Base-by-base conservation (phyloP, 2,113 vertebrate genomes). In the Podarcis cretensis region DNA sequence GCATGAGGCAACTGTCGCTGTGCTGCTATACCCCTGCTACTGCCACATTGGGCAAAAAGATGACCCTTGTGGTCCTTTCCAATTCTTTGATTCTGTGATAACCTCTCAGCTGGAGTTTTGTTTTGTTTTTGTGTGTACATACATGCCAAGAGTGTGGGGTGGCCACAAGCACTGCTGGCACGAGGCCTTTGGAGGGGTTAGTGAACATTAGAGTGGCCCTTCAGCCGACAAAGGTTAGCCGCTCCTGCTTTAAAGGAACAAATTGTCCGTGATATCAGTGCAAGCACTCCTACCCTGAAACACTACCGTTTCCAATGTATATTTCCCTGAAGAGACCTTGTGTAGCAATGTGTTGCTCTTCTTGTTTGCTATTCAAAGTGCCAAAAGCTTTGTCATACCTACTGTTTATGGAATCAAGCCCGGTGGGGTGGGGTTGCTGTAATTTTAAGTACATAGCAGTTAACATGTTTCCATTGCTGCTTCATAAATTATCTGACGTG, bases 401-500 rank as follows among this genome's bases (percentile, higher is more conserved):
- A 6, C 21, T 87, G 80, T 86, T 76, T 91, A 69, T n/a, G 32
- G 40, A 79, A 65, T 75, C 10, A 76, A 30, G 10, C 4, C 37
- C 25, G n/a, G 30, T 12, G 73, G 35, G 73, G 75, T 8, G 18
- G 54, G 35, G 0, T 35, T 43, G 23, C 43, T 87, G 69, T 77
- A 6, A 23, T 93, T 90, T 10, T 91, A 5, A 25, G 3, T 7
- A 3, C 32, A 77, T 27, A 57, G 18, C 0, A 73, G 77, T 86
- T 86, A 75, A 84, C 63, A 18, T 57, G 4, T 83, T 93, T 89
- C 59, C 1, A 5, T 85, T 93, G 12, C 16, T 59, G 87, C 54
- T 75, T 90, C 4, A 2, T 79, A 78, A 84, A 1, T 91, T 66
- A 65, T 87, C 82, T 20, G 84, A 32, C 18, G 76, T 76, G 18